Evolutionary conservation across 2,888 invertebrate species (phyloP).

Genomic region (Stenodema calcarata): DNA sequence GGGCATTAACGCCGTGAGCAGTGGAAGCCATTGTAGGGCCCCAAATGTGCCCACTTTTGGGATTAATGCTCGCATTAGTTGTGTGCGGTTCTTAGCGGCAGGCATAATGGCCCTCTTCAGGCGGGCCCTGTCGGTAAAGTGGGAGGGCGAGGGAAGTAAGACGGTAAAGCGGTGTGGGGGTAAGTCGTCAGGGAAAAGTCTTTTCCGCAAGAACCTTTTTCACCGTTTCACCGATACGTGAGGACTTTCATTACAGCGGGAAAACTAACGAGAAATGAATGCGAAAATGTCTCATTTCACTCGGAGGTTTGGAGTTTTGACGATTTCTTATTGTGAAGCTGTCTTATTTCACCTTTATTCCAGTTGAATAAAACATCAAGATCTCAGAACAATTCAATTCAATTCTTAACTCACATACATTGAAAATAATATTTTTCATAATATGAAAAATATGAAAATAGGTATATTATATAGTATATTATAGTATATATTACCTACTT

Average conservation of each 20-base stretch:
- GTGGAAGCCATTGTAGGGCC: slow-evolving; percentile 43
- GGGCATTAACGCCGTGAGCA: slow-evolving; percentile 43
- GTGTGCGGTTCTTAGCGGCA: slow-evolving; percentile 46
- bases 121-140: neutral
- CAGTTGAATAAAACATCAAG: no score
- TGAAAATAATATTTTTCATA: no score
- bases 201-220: neutral
- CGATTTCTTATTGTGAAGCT: no score
- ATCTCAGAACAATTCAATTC: no score
- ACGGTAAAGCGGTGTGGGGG: neutral
- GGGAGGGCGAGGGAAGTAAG: neutral
- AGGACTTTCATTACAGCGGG: neutral
- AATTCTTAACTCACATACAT: no score
- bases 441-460: no score
- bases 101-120: slow-evolving; percentile 47
- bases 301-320: no score
- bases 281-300: no score
- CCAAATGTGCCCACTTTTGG: slow-evolving; percentile 50
- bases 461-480: no score
- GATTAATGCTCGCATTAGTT: slow-evolving; percentile 49
- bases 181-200: neutral
- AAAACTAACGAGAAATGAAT: no score
- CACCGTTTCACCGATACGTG: neutral
- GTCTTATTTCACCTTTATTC: no score
- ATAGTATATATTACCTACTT: no score